Conservation (phyloP, 2,888 invertebrate genomes). For the Macrosoma leucophasiata region DNA sequence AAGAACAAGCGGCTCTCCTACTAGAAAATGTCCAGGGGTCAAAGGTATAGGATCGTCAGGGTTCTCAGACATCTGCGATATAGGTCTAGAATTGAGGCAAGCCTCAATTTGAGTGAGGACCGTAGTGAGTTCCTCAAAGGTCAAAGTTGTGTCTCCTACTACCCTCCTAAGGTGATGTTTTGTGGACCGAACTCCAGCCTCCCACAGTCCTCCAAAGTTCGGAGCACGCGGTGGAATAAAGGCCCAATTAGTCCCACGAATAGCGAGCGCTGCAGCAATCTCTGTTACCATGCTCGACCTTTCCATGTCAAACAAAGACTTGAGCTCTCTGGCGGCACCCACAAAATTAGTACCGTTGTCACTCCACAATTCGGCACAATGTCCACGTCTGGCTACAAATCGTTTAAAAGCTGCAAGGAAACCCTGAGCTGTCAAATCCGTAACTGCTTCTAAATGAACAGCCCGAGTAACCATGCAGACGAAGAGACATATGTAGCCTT, state of each 20-base stretch:
- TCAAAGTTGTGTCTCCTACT: constrained; percentile 17
- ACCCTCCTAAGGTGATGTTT: constrained; percentile 24
- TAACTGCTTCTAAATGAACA: constrained; percentile 15
- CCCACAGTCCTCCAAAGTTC: constrained; percentile 26
- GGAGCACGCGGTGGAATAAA: constrained; percentile 23
- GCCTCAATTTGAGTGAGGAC: constrained; percentile 25
- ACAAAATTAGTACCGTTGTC: constrained; percentile 22
- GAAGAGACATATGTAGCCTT: constrained; percentile 2
- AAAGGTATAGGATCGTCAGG: constrained; percentile 16
- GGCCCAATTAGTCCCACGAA: constrained; percentile 18
- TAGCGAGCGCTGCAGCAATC: constrained; percentile 4
- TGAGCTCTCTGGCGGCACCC: constrained; percentile 19
- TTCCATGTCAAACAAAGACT: neutral
- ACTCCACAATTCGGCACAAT: constrained; percentile 18
- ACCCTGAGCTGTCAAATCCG: constrained; percentile 9
- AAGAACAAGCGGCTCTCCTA: constrained; percentile 22
- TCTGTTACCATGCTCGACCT: constrained; percentile 1
- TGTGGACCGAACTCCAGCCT: constrained; percentile 19
- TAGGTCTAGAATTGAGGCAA: constrained; percentile 27
- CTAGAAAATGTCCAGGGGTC: constrained; percentile 26
- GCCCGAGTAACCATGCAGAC: constrained; percentile 14
- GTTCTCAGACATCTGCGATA: constrained; percentile 4
- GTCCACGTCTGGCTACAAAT: constrained; percentile 16
- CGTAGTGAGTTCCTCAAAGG: constrained; percentile 23
- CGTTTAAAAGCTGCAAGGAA: constrained; percentile 17